Conservation (phyloP, 2,888 invertebrate species). For the Drosophila seclusa region DNA sequence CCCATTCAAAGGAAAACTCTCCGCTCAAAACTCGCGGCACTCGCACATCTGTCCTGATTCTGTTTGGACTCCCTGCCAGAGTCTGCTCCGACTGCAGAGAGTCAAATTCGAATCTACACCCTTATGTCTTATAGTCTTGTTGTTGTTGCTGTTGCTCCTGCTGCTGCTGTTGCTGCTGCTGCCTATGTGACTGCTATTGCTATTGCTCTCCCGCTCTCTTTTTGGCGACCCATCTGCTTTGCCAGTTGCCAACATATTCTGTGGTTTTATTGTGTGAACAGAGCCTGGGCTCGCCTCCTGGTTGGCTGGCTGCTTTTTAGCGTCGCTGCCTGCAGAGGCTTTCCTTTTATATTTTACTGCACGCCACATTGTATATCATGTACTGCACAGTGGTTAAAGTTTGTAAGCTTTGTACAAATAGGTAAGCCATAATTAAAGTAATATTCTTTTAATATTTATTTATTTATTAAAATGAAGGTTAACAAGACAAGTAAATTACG, state of each 20-base stretch:
- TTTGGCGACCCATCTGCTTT: constrained; percentile 83
- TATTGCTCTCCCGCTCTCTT: constrained; percentile 62
- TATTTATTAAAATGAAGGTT: not conserved
- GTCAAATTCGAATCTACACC: constrained; percentile 66
- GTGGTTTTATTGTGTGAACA: constrained; percentile 81
- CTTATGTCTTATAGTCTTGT: constrained; percentile 62
- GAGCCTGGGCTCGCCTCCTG: constrained; percentile 70
- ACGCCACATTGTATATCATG: constrained; percentile 25
- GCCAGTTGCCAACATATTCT: constrained; percentile 85
- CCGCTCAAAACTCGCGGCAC: constrained; percentile 66
- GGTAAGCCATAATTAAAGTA: not conserved
- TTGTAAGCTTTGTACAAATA: not conserved
- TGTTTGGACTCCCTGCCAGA: constrained; percentile 44
- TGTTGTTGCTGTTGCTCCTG: constrained; percentile 16
- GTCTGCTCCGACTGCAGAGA: constrained; percentile 54
- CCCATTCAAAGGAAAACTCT: constrained; percentile 81
- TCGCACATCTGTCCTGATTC: constrained; percentile 84
- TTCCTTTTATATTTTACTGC: constrained; percentile 22
- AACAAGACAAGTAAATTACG: not conserved
- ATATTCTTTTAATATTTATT: not conserved
- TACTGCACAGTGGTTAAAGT: constrained; percentile 44
- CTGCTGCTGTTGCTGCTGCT: constrained; percentile 35
- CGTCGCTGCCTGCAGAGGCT: constrained; percentile 27
- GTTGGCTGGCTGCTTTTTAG: constrained; percentile 72
- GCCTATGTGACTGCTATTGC: constrained; percentile 17